Evolutionary conservation across 2,888 invertebrate genomes (phyloP), one percentile per base, ranked within the genome.

Genomic region (Latheticus oryzae): DNA sequence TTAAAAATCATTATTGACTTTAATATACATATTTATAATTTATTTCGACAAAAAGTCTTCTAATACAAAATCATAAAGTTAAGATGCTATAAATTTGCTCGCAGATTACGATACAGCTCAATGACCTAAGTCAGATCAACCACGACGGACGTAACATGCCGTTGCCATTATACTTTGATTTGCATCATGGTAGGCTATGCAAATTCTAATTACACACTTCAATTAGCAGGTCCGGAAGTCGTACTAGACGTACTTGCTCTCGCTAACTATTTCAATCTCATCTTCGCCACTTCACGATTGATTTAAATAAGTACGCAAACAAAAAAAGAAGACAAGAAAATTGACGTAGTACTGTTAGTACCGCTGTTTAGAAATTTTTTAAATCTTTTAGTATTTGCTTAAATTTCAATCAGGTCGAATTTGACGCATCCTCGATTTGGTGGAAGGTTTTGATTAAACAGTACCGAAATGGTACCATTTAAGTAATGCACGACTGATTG

Each of bases 171-270:
- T 60, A 53, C 58, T 65, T 67, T 66, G 71, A 70, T 69, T 69
- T 69, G 68, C 69, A 70, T 70, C 71, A 65, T 67, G 67, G 67
- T 67, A 66, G 64, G 33, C 63, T 66, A 71, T 70, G 71, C 70
- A 69, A 70, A 70, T 67, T 69, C 65, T 67, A 71, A 71, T 70
- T 71, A 71, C 63, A 70, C 68, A 71, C 66, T 68, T 68, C 70
- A 71, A 71, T 70, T 67, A 67, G 60, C 66, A 66, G 62, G 64
- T 66, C 61, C 63, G 67, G 66, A 67, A 67, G 38, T 28, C 12
- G 15, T 28, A 24, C 26, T 30, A 24, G 50, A 38, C 50, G 50
- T 30, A 38, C 37, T 50, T 43, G 43, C 26, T 43, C 9, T 42
- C 42, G 15, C 35, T 48, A 23, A 30, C n/a, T 5, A 23, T 9